Evolutionary conservation across 2,797 vertebrate genomes (phyloP).

Genomic region (Phoebastria nigripes): DNA sequence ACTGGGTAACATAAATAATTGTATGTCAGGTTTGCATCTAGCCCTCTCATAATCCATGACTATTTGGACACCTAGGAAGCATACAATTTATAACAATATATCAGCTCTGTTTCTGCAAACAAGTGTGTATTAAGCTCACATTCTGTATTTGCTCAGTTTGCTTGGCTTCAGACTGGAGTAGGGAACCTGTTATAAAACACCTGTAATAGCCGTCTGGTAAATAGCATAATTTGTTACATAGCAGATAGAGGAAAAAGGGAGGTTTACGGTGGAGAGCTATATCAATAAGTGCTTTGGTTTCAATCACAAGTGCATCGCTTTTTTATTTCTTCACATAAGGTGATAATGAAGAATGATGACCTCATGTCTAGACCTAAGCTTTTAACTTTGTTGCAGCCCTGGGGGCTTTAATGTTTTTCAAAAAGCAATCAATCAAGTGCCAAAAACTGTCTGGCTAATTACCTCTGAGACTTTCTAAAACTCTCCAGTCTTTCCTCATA

Average conservation of each 20-base stretch:
- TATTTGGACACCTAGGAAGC: not conserved
- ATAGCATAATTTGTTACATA: slow-evolving; percentile 10
- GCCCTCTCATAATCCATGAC: not conserved
- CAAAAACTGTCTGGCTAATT: slow-evolving; percentile 55
- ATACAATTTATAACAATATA: not conserved
- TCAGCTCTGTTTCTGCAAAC: not conserved
- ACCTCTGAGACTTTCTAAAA: slow-evolving; percentile 47
- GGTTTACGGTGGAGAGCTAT: not conserved
- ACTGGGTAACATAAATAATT: not conserved
- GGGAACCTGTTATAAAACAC: not conserved
- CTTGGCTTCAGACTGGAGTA: not conserved
- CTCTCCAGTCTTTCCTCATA: slow-evolving; percentile 18
- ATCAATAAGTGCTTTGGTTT: slow-evolving; percentile 52
- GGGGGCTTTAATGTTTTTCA: slow-evolving; percentile 51
- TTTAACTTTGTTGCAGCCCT: slow-evolving; percentile 67
- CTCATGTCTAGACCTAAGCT: slow-evolving; percentile 71
- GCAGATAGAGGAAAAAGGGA: not conserved
- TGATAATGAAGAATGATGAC: slow-evolving; percentile 71
- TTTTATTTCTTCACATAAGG: slow-evolving; percentile 46
- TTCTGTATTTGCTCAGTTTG: not conserved
- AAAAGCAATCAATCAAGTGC: slow-evolving; percentile 62
- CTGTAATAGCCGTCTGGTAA: not conserved
- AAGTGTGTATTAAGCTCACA: not conserved
- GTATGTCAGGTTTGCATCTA: not conserved
- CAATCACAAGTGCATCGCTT: slow-evolving; percentile 42